Evolutionary conservation across 2,888 invertebrate genomes (phyloP), one percentile per base, ranked within the genome.

Genomic region (Drosophila subquinaria): DNA sequence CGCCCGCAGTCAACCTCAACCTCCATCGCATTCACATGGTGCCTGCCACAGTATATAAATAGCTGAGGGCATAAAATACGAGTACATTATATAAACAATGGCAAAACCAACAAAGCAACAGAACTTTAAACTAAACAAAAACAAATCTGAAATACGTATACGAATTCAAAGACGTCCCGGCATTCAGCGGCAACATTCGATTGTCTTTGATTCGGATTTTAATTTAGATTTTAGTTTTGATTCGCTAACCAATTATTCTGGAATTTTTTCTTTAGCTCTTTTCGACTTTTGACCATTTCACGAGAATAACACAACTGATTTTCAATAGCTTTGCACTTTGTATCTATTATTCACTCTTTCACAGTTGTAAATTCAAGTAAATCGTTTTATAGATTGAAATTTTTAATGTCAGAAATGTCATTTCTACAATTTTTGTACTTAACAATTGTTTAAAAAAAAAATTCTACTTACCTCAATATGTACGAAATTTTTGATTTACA

Each of bases 51-150:
- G 48, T 57, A 52, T 64, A 61, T 51, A 74, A 69, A 74, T 73
- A 76, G 56, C 60, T 30, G 42, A 42, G 51, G 20, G 56, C 60
- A 60, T 70, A 40, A 57, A 50, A 50, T 42, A 43, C 65, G 56
- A 52, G 30, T 69, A 38, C 38, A 63, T 45, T 4, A 50, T 20
- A 48, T 69, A 75, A 73, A 73, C 75, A 73, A 60, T 36, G 36
- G 38, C 15, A 59, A 53, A 43, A 56, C 23, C 9, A 66, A 62
- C 38, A 15, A 65, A 55, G 42, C 33, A 51, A 33, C n/a, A 11
- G 36, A 59, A 48, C 57, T 59, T 62, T 15, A 45, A 45, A 36
- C 60, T 17, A 60, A 50, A 60, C 47, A 59, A 38, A 48, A 48
- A 38, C 36, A 27, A 47, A 15, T 40, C 4, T 11, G n/a, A 53